Evolutionary conservation across 2,113 vertebrate genomes (phyloP).

Genomic region (Sphyrna mokarran): DNA sequence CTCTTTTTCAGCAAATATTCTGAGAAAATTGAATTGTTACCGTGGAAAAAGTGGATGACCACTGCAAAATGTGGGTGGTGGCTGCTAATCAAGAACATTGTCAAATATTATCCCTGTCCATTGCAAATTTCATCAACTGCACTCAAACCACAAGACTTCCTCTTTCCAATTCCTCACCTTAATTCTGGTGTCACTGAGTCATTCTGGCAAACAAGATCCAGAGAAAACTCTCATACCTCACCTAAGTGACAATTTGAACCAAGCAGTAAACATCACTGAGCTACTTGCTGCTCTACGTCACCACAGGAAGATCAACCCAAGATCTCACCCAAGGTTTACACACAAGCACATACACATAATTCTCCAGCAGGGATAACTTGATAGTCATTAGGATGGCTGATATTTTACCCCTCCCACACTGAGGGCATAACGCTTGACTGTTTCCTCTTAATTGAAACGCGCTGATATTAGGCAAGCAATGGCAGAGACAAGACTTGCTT

Average conservation of each 20-base stretch:
- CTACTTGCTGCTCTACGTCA: neutral
- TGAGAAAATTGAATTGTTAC: neutral
- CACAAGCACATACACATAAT: neutral
- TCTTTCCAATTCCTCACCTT: neutral
- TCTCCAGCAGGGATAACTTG: neutral
- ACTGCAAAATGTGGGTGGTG: neutral
- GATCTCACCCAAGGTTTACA: neutral
- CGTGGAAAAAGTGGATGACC: neutral
- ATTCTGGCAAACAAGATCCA: neutral
- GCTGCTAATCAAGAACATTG: neutral
- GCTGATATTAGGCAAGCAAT: neutral
- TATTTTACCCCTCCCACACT: conserved; percentile 2
- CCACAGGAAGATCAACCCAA: neutral
- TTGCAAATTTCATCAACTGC: neutral
- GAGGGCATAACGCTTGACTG: neutral
- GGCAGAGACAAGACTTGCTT: neutral
- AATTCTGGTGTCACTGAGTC: neutral
- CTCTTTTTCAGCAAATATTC: no score
- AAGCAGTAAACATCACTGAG: neutral
- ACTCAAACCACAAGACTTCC: neutral
- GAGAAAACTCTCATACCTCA: neutral
- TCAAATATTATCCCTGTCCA: neutral
- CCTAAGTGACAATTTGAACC: neutral
- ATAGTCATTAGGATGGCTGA: neutral
- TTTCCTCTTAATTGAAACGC: neutral